Conservation (phyloP, 2,113 vertebrate genomes). For the Solenodon paradoxus region DNA sequence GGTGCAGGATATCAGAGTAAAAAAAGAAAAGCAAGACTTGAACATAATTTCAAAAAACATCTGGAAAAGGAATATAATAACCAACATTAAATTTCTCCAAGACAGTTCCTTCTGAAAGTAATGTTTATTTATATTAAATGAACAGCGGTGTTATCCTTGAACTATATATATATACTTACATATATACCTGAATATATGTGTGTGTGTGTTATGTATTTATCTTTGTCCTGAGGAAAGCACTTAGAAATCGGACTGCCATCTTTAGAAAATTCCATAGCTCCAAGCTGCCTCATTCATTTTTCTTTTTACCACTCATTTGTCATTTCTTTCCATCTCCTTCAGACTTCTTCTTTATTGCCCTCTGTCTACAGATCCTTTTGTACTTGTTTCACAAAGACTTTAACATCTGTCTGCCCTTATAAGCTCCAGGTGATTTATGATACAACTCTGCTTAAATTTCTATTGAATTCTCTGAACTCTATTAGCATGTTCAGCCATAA, state of each 20-base stretch:
- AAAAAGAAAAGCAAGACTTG: background rate
- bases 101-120: background rate
- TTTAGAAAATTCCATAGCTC: background rate
- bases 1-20: background rate
- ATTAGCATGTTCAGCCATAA: slow-evolving; percentile 51
- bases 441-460: slow-evolving; percentile 50
- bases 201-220: too few species aligned
- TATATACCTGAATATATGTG: too few species aligned
- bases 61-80: slow-evolving; percentile 6
- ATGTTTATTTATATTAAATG: background rate
- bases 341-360: background rate
- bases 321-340: slow-evolving; percentile 3
- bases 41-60: slow-evolving; percentile 45
- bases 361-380: background rate
- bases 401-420: background rate
- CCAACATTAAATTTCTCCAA: background rate
- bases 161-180: too few species aligned
- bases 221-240: slow-evolving; percentile 4
- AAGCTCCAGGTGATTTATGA: slow-evolving; percentile 26
- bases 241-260: background rate
- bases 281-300: slow-evolving; percentile 12
- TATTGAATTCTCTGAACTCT: slow-evolving; percentile 23
- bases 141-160: background rate
- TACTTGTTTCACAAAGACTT: background rate
- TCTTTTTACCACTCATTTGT: slow-evolving; percentile 11